Evolutionary conservation across 2,888 invertebrate species (phyloP).

Genomic region (Drosophila atripex): DNA sequence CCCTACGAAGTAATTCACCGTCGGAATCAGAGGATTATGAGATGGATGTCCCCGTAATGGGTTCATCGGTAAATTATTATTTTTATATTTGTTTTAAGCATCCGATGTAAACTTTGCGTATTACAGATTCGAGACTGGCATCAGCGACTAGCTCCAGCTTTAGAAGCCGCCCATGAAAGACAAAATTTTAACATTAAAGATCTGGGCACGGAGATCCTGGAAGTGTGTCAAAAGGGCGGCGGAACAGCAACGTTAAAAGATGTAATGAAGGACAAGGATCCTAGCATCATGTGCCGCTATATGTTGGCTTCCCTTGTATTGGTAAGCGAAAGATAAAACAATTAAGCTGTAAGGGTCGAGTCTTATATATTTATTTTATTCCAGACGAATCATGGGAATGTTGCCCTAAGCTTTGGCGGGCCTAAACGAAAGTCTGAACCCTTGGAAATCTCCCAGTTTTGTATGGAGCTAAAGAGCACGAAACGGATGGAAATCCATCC

Average conservation of each 20-base stretch:
- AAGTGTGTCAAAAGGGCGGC: constrained; percentile 58
- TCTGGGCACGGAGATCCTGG: constrained; percentile 80
- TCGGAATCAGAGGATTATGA: background rate
- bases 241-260: constrained; percentile 62
- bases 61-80: constrained; percentile 1
- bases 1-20: background rate
- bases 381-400: constrained; percentile 78
- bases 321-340: constrained; percentile 54
- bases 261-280: constrained; percentile 76
- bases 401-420: constrained; percentile 56
- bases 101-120: background rate
- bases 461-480: constrained; percentile 69
- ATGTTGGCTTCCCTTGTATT: constrained; percentile 80
- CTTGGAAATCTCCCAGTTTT: constrained; percentile 60
- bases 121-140: constrained; percentile 82
- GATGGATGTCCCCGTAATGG: too few relatives aligned
- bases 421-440: constrained; percentile 41
- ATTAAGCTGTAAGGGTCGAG: background rate
- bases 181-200: constrained; percentile 81
- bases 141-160: constrained; percentile 75
- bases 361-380: background rate
- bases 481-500: constrained; percentile 73
- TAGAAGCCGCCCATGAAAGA: constrained; percentile 79
- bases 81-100: background rate
- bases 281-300: constrained; percentile 66